A percentile compares a stretch with the other conserved stretches of the same genome.
phyloP scores from a whole-genome alignment of 1,140 invertebrate genomes.

The Varroa destructor region DNA sequence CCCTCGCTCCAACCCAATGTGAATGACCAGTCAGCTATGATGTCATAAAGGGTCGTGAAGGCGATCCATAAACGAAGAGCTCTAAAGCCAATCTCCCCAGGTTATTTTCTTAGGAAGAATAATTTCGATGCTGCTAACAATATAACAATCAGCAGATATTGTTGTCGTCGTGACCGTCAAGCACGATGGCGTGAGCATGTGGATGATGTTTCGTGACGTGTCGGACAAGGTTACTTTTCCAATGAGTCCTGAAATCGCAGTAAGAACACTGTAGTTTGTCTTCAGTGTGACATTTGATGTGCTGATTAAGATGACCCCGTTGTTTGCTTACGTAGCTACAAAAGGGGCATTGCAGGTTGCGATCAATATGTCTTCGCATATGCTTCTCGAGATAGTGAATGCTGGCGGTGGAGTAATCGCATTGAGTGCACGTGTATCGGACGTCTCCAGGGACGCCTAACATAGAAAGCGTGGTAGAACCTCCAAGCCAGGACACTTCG shows the following conservation, averaged over 20 bases:
- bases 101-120: too few relatives aligned
- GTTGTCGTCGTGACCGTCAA: too few relatives aligned
- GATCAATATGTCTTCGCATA: conserved; percentile 3
- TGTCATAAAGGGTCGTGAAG: too few relatives aligned
- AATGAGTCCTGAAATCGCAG: conserved; percentile 23
- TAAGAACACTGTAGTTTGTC: conserved; percentile 18
- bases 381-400: conserved; percentile 22
- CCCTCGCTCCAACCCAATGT: too few relatives aligned
- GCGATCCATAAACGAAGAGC: too few relatives aligned
- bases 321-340: conserved; percentile 18
- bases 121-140: too few relatives aligned
- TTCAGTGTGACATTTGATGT: conserved; percentile 26
- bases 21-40: too few relatives aligned
- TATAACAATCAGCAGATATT: too few relatives aligned
- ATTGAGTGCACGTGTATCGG: conserved; percentile 12
- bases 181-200: too few relatives aligned
- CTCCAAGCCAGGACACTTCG: too few relatives aligned
- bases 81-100: too few relatives aligned
- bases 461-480: too few relatives aligned
- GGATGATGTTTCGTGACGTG: conserved; percentile 25
- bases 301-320: conserved; percentile 25
- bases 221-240: conserved; percentile 17
- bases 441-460: neutral
- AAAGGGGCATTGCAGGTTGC: conserved; percentile 15
- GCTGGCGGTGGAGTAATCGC: conserved; percentile 15